Evolutionary conservation across 1,140 invertebrate genomes (phyloP), one percentile per base, ranked within the genome.

Genomic region (Physella acuta): DNA sequence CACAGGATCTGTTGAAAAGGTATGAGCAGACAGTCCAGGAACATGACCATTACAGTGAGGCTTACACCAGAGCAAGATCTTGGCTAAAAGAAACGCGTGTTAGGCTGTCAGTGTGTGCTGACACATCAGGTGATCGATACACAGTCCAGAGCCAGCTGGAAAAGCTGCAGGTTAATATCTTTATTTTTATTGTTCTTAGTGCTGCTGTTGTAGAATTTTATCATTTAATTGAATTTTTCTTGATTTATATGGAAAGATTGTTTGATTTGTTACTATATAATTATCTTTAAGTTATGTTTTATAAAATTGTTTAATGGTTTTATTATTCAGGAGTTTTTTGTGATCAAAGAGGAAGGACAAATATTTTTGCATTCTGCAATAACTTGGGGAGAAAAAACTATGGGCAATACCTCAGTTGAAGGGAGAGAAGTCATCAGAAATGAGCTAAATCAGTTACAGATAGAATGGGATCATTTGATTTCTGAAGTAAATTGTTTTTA

Each of bases 61-160:
- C 92, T 79, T 88, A 93, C 70, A 87, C 88, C 1, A 93, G 93
- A 77, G 91, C 92, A n/a, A 88, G 90, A 64, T 88, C 89, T 62
- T 97, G 95, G 95, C 94, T 97, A 69, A 91, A 93, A 76, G 90
- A 92, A 73, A 93, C 93, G 20, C 91, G 91, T 79, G 90, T 93
- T 76, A 90, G 92, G 11, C 91, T 95, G 61, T 88, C 92, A 51
- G 89, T 90, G 63, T 84, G 82, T 77, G 75, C 79, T n/a, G 78
- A 83, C 65, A 79, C 79, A 2, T 79, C 82, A 51, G 92, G 93
- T 31, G 92, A 91, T 63, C 92, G 91, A 78, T 93, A 95, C 76
- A 90, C 90, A 33, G 85, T 97, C 30, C 93, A 97, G 79, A 88
- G 89, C 61, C 90, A 93, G 67, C 84, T 97, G 11, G 89, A 92